Conservation (phyloP, 2,113 vertebrate species). For the Coptodon rendalli region DNA sequence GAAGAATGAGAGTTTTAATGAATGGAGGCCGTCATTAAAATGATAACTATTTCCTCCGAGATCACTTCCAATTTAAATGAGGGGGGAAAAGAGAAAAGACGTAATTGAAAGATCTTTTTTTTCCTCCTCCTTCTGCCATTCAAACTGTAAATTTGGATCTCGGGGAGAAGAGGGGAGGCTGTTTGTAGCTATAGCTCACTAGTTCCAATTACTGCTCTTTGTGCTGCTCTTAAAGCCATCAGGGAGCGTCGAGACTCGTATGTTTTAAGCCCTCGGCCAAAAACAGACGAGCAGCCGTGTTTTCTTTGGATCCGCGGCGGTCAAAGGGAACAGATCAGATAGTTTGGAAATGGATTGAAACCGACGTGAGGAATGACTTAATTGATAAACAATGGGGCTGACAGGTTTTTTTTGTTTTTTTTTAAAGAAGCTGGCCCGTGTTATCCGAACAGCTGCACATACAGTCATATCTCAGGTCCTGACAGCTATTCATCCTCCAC, state of each 20-base stretch:
- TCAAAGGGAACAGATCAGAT: conserved; percentile 15
- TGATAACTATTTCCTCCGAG: conserved; percentile 75
- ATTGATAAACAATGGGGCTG: conserved; percentile 17
- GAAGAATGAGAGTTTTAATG: conserved; percentile 70
- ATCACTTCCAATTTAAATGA: conserved; percentile 74
- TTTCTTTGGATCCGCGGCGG: not conserved
- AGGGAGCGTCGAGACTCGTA: conserved; percentile 16
- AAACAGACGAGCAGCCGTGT: conserved; percentile 3
- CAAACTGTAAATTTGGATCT: conserved; percentile 61
- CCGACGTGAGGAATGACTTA: conserved; percentile 1
- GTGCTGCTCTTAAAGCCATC: conserved; percentile 33
- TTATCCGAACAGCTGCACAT: not conserved
- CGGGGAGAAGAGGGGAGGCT: conserved; percentile 5
- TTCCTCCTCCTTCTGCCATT: conserved; percentile 62
- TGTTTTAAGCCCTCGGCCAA: conserved; percentile 16
- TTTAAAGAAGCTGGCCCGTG: not conserved
- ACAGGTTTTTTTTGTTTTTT: not conserved
- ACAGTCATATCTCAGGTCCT: not conserved
- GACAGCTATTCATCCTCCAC: not conserved
- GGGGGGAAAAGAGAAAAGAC: conserved; percentile 36
- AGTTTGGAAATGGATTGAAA: not conserved
- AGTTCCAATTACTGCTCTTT: conserved; percentile 55
- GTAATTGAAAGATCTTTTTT: conserved; percentile 72
- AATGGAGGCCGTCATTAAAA: conserved; percentile 75
- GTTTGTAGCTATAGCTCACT: conserved; percentile 41